phyloP scores from a whole-genome alignment of 2,113 vertebrate genomes.

The Rhea americana region DNA sequence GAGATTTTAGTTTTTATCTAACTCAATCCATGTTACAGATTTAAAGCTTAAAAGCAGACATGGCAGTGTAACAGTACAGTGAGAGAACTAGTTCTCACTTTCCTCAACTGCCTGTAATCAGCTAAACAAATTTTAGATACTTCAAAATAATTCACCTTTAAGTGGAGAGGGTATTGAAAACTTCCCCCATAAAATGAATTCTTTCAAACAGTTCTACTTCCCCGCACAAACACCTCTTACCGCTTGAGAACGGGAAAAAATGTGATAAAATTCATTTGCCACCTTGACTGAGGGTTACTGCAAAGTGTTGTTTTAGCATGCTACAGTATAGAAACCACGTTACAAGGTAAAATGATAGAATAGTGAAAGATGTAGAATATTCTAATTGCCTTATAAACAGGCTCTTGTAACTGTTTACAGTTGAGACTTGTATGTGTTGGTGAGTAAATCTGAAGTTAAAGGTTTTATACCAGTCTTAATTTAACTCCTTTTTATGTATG shows the following conservation, averaged over 20 bases:
- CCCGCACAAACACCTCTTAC: too few relatives aligned
- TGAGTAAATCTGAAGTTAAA: slow-evolving; percentile 15
- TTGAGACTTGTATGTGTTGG: not conserved
- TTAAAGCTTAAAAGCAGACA: not conserved
- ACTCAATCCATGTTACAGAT: not conserved
- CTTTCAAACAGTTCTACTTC: not conserved
- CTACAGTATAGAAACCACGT: not conserved
- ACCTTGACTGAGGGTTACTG: slow-evolving; percentile 31
- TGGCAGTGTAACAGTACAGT: not conserved
- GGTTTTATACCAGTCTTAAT: slow-evolving; percentile 4
- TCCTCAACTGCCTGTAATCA: not conserved
- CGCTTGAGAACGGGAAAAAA: not conserved
- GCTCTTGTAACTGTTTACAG: slow-evolving; percentile 17
- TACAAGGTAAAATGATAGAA: slow-evolving; percentile 26
- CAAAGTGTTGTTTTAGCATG: not conserved
- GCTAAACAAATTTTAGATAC: not conserved
- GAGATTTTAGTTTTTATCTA: not conserved
- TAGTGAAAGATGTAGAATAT: slow-evolving; percentile 28
- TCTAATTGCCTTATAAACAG: slow-evolving; percentile 29
- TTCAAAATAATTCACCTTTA: not conserved
- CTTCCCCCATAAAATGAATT: not conserved
- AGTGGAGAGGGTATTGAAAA: not conserved
- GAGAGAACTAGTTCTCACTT: not conserved
- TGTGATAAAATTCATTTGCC: slow-evolving; percentile 8
- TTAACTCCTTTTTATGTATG: not conserved